Evolutionary conservation across 2,888 invertebrate genomes (phyloP).

Genomic region (Bedellia somnulentella): DNA sequence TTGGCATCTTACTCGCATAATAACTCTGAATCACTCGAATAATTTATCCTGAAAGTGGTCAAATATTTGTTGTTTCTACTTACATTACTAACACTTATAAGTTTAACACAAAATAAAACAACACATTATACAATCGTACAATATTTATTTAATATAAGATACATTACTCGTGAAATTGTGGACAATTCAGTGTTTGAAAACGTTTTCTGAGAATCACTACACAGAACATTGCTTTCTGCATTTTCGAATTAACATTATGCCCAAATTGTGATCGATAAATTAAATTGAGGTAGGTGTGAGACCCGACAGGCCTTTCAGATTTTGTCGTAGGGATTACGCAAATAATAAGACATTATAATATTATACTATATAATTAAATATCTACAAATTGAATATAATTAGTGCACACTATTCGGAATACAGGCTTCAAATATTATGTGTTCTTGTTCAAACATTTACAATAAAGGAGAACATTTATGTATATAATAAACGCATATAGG

Average conservation of each 20-base stretch:
- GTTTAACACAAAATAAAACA: neutral
- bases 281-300: constrained; percentile 60
- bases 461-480: constrained; percentile 57
- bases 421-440: constrained; percentile 32
- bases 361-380: constrained; percentile 62
- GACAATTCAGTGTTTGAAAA: constrained; percentile 47
- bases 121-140: constrained; percentile 42
- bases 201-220: constrained; percentile 14
- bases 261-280: constrained; percentile 52
- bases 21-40: no score
- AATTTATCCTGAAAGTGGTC: no score
- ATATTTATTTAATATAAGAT: constrained; percentile 61
- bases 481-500: constrained; percentile 59
- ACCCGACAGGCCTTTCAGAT: constrained; percentile 44
- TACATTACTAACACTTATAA: no score
- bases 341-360: constrained; percentile 49
- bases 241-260: constrained; percentile 54
- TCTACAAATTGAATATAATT: constrained; percentile 57
- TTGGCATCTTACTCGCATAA: no score
- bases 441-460: constrained; percentile 49
- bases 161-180: constrained; percentile 60
- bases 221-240: no score
- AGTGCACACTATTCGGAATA: constrained; percentile 49
- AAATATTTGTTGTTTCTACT: no score
- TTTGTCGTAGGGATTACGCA: constrained; percentile 38